Percentiles rank a stretch among this genome's conserved stretches.
Evolutionary conservation across 2,888 invertebrate genomes (phyloP).

Genomic region (Agapetus fuscipes): DNA sequence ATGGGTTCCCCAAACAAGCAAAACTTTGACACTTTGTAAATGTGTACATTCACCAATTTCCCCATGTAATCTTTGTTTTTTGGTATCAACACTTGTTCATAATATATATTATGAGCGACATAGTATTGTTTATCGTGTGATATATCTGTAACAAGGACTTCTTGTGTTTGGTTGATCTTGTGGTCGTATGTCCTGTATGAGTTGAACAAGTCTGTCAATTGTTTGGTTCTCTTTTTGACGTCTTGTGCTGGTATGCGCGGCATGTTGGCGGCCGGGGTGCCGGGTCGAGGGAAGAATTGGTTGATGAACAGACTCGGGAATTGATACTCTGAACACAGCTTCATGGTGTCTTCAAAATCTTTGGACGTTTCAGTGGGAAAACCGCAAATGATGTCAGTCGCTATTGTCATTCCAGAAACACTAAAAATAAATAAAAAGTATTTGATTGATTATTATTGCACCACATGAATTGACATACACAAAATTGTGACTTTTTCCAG

Average conservation of each 20-base stretch:
- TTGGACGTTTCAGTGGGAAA: constrained; percentile 91
- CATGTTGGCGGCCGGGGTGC: constrained; percentile 93
- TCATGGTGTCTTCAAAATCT: constrained; percentile 84
- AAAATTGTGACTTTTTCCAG: no score
- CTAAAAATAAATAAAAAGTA: constrained; percentile 36
- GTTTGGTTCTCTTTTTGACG: constrained; percentile 85
- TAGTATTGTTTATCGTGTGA: constrained; percentile 85
- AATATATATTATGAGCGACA: constrained; percentile 92
- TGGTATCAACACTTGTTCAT: constrained; percentile 86
- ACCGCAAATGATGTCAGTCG: constrained; percentile 97
- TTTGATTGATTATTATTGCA: no score
- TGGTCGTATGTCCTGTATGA: constrained; percentile 77
- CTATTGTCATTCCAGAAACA: constrained; percentile 85
- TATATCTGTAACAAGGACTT: constrained; percentile 85
- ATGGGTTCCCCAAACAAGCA: constrained; percentile 66
- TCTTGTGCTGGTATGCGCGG: constrained; percentile 71
- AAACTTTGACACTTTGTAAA: constrained; percentile 60
- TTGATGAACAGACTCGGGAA: constrained; percentile 96
- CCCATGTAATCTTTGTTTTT: constrained; percentile 71
- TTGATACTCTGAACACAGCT: constrained; percentile 71
- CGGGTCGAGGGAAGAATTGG: constrained; percentile 94
- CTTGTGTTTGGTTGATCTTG: constrained; percentile 55
- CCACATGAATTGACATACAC: no score
- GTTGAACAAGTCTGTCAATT: constrained; percentile 78
- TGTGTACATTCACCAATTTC: constrained; percentile 68